These are phyloP conservation scores for Gasterosteus aculeatus DNA, from an alignment of 2,113 vertebrate species.

Conservation along the genomic window DNA sequence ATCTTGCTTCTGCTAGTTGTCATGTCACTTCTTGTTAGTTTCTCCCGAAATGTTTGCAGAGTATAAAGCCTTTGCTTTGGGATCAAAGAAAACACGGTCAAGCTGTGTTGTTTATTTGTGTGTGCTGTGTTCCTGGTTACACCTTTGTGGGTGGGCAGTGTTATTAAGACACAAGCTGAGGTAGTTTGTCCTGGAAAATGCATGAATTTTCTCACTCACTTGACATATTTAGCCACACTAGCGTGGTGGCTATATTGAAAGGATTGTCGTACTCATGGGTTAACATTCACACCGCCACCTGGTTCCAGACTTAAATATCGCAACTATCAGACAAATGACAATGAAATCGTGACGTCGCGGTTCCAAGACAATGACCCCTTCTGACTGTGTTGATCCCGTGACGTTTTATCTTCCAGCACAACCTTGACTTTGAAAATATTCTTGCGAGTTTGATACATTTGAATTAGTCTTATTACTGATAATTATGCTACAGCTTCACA, in stretches of 20 bases:
- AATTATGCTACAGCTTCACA: not conserved
- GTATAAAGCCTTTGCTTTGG: constrained; percentile 7
- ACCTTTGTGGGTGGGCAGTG: constrained; percentile 38
- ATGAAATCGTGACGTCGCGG: not conserved
- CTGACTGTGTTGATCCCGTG: not conserved
- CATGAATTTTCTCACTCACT: not conserved
- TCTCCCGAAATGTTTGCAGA: constrained; percentile 35
- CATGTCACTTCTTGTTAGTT: constrained; percentile 54
- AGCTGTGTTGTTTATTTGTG: constrained; percentile 44
- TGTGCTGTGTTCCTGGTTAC: constrained; percentile 22
- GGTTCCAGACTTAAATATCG: not conserved
- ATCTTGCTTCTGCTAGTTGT: constrained; percentile 45
- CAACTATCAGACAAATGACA: not conserved
- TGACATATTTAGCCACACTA: not conserved
- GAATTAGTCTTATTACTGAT: not conserved
- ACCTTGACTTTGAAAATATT: not conserved
- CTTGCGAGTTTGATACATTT: not conserved
- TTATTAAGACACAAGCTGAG: constrained; percentile 24
- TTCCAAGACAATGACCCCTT: not conserved
- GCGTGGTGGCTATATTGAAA: not conserved
- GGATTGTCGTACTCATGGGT: not conserved
- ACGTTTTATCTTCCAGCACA: not conserved
- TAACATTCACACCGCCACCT: not conserved
- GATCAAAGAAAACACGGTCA: constrained; percentile 45
- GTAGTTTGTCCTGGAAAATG: constrained; percentile 13